Conservation (phyloP, 92 coral and sea anemone genomes). For the Umimayanthus kanabou region DNA sequence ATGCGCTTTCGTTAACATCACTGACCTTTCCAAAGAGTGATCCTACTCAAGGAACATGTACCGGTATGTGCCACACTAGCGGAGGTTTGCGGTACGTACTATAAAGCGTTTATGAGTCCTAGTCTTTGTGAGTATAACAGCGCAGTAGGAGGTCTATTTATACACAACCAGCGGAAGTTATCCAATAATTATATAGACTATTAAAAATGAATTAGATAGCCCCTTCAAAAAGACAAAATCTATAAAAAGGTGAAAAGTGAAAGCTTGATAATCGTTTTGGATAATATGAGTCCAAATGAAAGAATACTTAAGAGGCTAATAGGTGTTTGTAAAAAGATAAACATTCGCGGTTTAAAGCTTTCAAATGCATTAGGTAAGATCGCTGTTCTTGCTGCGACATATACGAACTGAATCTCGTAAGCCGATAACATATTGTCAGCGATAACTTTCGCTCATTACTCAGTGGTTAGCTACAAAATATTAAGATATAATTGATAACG, state of each 20-base stretch:
- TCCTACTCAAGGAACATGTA: conserved; percentile 6
- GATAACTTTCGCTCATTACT: conserved; percentile 7
- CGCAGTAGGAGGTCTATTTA: conserved; percentile 95
- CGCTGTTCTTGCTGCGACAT: conserved; percentile 6
- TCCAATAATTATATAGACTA: conserved; percentile 78
- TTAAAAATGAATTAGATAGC: conserved; percentile 76
- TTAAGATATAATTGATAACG: conserved; percentile 10
- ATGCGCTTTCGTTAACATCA: not conserved
- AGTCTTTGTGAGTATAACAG: conserved; percentile 56
- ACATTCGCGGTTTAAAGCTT: conserved; percentile 11
- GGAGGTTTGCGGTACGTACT: conserved; percentile 2
- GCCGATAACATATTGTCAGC: conserved; percentile 23
- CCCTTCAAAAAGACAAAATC: conserved; percentile 78
- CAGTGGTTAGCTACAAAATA: not conserved
- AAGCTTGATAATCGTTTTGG: conserved; percentile 56
- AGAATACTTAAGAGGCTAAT: conserved; percentile 44
- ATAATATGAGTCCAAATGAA: conserved; percentile 19
- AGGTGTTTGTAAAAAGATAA: conserved; percentile 32
- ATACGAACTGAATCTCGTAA: conserved; percentile 5
- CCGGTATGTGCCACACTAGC: not conserved
- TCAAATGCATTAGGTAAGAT: conserved; percentile 13
- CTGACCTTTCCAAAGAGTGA: conserved; percentile 12
- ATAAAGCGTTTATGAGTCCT: conserved; percentile 11
- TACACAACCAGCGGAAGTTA: conserved; percentile 74
- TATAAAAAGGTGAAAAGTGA: conserved; percentile 69